These are phyloP conservation scores for Ophraella communa DNA, from an alignment of 2,888 invertebrate genomes.

Conservation along the genomic window DNA sequence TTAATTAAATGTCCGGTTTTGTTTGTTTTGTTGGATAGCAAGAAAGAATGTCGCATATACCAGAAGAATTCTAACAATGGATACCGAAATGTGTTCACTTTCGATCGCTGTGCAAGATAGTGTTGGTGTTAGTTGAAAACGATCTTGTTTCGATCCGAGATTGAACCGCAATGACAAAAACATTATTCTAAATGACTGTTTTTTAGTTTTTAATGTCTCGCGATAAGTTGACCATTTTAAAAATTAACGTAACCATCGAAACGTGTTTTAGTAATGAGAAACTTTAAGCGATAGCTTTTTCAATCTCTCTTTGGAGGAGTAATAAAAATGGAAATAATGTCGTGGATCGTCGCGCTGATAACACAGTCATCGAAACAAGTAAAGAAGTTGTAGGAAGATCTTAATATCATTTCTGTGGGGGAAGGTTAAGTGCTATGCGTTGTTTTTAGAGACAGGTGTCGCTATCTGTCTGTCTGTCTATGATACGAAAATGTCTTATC, in stretches of 20 bases:
- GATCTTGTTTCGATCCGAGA: conserved; percentile 16
- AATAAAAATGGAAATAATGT: conserved; percentile 18
- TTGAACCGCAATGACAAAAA: background rate
- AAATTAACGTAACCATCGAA: background rate
- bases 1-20: conserved; percentile 43
- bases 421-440: conserved; percentile 51
- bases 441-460: conserved; percentile 47
- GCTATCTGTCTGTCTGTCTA: conserved; percentile 36
- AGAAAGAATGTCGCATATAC: conserved; percentile 44
- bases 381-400: conserved; percentile 42
- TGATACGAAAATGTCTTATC: too few species aligned
- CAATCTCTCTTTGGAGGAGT: background rate
- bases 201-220: background rate
- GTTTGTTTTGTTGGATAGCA: conserved; percentile 1
- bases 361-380: conserved; percentile 35
- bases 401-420: conserved; percentile 45
- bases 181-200: background rate
- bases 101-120: conserved; percentile 43
- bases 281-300: background rate
- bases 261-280: conserved; percentile 20
- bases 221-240: background rate
- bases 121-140: conserved; percentile 26
- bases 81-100: conserved; percentile 43
- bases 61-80: conserved; percentile 46
- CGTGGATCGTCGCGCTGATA: conserved; percentile 28